Conservation (phyloP, 2,113 vertebrate genomes). For the Atherinomorus stipes region DNA sequence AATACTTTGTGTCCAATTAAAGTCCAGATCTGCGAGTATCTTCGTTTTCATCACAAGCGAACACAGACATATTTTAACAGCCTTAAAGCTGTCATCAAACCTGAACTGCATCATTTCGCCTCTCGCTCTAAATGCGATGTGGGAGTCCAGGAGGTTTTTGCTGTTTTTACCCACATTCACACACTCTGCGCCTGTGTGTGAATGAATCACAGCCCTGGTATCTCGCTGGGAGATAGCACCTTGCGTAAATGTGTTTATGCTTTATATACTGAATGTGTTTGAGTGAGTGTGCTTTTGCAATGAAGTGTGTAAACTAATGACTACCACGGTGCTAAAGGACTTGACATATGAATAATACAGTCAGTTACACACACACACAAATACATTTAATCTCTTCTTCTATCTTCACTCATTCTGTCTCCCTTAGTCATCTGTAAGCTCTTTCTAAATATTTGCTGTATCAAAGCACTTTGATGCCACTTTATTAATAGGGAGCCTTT, state of each 20-base stretch:
- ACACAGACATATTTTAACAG: no score
- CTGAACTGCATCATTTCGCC: neutral
- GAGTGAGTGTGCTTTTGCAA: constrained; percentile 10
- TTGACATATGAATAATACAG: constrained; percentile 42
- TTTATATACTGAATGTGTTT: constrained; percentile 7
- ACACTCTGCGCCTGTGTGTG: constrained; percentile 26
- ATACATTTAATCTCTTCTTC: neutral
- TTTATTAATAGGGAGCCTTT: constrained; percentile 61
- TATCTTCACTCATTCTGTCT: neutral
- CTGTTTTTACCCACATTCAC: constrained; percentile 23
- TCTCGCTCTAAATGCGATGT: neutral
- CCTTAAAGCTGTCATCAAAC: no score
- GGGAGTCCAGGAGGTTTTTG: constrained; percentile 13
- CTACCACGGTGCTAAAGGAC: constrained; percentile 28
- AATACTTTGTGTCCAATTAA: no score
- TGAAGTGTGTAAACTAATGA: constrained; percentile 25
- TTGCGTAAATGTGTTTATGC: constrained; percentile 24
- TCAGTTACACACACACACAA: neutral
- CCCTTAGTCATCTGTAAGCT: neutral
- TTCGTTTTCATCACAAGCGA: no score
- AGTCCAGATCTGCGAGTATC: no score
- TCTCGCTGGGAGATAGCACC: constrained; percentile 39
- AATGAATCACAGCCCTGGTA: constrained; percentile 48
- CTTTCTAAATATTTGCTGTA: constrained; percentile 51
- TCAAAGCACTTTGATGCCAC: constrained; percentile 59